Evolutionary conservation across 2,113 vertebrate genomes (phyloP), one percentile per base, ranked within the genome.

Genomic region (Ascaphus truei): DNA sequence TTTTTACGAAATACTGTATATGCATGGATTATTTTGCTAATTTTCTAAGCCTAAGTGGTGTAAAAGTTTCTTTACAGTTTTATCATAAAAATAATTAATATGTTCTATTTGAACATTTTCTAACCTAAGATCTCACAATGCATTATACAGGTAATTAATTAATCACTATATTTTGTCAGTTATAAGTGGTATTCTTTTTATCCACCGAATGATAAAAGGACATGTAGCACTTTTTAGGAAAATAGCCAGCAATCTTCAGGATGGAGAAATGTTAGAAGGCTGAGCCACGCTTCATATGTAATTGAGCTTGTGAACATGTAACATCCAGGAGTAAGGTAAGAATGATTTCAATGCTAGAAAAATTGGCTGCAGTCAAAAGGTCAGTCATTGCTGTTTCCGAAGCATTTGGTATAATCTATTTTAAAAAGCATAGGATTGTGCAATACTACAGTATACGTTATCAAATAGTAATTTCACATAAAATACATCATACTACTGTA

Each of bases 31-130:
- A n/a, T n/a, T n/a, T n/a, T n/a, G n/a, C n/a, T n/a, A n/a, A n/a
- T n/a, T n/a, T n/a, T n/a, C n/a, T n/a, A n/a, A n/a, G n/a, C n/a
- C n/a, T n/a, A n/a, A n/a, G n/a, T n/a, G n/a, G n/a, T n/a, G 23
- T 47, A 7, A 2, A 25, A n/a, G 41, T 67, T 67, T 67, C 52
- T 10, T 26, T 53, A 37, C 52, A 53, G 18, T 26, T 65, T 52
- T 11, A 45, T 56, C 34, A 67, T n/a, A 57, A 50, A 41, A 41
- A 33, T 57, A 45, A 67, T 67, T 57, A 67, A 55, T 57, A 57
- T 67, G 64, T 67, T 57, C 52, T 57, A n/a, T n/a, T n/a, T n/a
- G n/a, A n/a, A n/a, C n/a, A n/a, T n/a, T 4, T 41, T 27, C 25
- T 30, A 33, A 65, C 25, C 37, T 50, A 50, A 50, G 47, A 22